phyloP scores from a whole-genome alignment of 2,797 vertebrate species.

The Sarcoramphus papa region DNA sequence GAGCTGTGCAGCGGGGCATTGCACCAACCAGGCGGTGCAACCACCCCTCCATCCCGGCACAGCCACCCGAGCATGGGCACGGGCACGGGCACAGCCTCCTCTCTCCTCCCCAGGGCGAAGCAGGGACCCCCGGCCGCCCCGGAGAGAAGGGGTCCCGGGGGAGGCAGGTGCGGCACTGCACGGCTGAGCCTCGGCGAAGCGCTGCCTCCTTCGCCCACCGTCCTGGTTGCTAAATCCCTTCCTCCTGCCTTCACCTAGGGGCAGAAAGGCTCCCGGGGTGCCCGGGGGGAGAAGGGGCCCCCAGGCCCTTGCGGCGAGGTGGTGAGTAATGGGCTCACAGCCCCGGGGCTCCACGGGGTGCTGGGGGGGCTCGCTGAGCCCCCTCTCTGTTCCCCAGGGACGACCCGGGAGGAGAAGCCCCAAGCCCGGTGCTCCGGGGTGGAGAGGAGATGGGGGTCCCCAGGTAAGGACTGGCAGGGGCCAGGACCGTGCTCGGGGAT shows the following conservation, averaged over 20 bases:
- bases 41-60: not conserved
- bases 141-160: not conserved
- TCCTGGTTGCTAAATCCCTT: not conserved
- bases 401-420: not conserved
- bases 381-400: not conserved
- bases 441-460: not conserved
- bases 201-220: not conserved
- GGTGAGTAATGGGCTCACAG: not conserved
- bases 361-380: not conserved
- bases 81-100: not conserved
- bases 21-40: not conserved
- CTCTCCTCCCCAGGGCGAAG: not conserved
- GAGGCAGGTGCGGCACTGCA: not conserved
- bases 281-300: not conserved
- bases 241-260: not conserved
- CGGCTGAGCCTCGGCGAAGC: fast-evolving
- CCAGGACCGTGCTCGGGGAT: not conserved
- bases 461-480: not conserved
- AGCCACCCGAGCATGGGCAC: too few species aligned
- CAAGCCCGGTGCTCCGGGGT: fast-evolving
- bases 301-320: not conserved
- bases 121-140: not conserved
- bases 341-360: fast-evolving
- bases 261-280: not conserved
- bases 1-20: not conserved